These are phyloP conservation scores for Pitangus sulphuratus DNA, from an alignment of 2,797 vertebrate genomes.

Conservation along the genomic window DNA sequence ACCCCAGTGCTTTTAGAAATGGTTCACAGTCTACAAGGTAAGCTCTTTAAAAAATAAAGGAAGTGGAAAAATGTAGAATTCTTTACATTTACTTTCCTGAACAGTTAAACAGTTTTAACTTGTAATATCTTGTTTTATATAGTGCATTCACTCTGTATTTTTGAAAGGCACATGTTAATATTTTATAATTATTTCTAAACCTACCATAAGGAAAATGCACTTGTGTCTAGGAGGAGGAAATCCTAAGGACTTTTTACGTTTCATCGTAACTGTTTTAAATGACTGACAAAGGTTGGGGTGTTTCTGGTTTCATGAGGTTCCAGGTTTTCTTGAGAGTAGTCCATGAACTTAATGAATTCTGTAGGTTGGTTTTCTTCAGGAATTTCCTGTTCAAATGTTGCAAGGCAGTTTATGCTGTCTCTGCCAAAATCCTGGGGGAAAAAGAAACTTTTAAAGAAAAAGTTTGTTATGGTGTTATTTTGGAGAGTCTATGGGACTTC, in stretches of 20 bases:
- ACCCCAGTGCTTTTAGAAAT: conserved; percentile 94
- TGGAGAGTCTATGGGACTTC: not conserved
- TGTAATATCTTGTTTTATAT: not conserved
- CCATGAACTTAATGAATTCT: not conserved
- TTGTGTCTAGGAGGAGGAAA: not conserved
- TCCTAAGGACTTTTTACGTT: not conserved
- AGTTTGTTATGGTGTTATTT: not conserved
- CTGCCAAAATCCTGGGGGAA: not conserved
- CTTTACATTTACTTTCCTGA: not conserved
- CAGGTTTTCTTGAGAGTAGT: not conserved
- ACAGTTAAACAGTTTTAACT: not conserved
- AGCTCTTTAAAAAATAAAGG: not conserved
- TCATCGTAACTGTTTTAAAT: not conserved
- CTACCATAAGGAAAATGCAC: rapidly evolving
- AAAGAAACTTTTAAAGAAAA: not conserved
- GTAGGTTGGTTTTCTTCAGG: not conserved
- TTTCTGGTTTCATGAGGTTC: not conserved
- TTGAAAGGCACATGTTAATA: not conserved
- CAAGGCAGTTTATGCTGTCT: not conserved
- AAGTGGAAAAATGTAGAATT: not conserved
- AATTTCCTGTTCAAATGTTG: not conserved
- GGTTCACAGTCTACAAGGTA: conserved; percentile 93
- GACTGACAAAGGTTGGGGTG: not conserved
- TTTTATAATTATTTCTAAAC: not conserved
- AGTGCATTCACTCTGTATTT: not conserved